phyloP scores from a whole-genome alignment of 2,888 invertebrate species.

The Loripinus fragilis region DNA sequence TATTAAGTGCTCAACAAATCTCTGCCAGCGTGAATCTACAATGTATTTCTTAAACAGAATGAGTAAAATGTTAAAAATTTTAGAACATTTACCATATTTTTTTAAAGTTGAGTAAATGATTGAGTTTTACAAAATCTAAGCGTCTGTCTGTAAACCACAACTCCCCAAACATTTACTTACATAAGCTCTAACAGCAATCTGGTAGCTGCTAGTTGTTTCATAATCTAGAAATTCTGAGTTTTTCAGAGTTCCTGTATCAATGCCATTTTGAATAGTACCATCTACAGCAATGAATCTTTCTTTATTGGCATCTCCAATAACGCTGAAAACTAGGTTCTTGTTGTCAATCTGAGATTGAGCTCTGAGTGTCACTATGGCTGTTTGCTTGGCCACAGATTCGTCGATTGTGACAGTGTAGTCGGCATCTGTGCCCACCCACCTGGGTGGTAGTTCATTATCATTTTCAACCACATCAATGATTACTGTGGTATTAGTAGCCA shows the following conservation, averaged over 20 bases:
- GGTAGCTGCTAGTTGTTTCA: conserved; percentile 43
- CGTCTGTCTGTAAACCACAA: too few species aligned
- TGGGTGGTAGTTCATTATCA: conserved; percentile 40
- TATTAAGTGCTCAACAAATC: too few species aligned
- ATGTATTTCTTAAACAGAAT: too few species aligned
- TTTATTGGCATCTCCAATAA: not conserved
- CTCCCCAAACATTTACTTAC: too few species aligned
- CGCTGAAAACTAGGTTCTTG: not conserved
- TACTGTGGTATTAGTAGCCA: conserved; percentile 96
- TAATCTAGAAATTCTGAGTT: conserved; percentile 42
- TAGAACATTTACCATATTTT: too few species aligned
- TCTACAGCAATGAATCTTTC: not conserved
- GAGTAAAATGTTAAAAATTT: too few species aligned
- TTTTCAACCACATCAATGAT: conserved; percentile 92
- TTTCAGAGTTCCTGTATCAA: conserved; percentile 22
- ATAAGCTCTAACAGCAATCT: conserved; percentile 45
- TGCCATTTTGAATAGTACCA: not conserved
- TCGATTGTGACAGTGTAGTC: conserved; percentile 8
- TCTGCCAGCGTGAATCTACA: too few species aligned
- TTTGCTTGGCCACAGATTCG: conserved; percentile 2
- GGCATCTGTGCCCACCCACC: conserved; percentile 80
- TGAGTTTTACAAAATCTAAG: too few species aligned
- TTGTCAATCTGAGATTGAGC: not conserved
- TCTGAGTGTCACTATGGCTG: not conserved
- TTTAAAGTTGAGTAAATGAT: too few species aligned